A percentile compares a stretch with the other conserved stretches of the same genome.
Evolutionary conservation across 2,797 vertebrate species (phyloP).

Genomic region (Falco biarmicus): DNA sequence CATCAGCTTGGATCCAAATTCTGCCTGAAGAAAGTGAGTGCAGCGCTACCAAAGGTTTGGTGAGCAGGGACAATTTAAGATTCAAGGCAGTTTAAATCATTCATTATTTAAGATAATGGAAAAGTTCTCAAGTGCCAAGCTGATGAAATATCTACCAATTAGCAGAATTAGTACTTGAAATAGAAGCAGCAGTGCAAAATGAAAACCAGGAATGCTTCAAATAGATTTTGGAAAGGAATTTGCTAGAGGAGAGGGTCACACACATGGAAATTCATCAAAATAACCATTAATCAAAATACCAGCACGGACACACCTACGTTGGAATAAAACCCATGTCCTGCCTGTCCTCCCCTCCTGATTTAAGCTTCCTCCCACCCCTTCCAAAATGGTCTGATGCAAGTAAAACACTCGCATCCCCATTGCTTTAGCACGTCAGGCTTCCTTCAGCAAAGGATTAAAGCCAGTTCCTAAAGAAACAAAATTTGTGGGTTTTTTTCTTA

Average conservation of each 20-base stretch:
- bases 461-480: neutral
- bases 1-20: constrained; percentile 35
- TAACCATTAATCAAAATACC: neutral
- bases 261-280: neutral
- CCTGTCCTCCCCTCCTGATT: neutral
- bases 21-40: neutral
- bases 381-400: neutral
- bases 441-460: neutral
- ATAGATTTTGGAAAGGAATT: constrained; percentile 24
- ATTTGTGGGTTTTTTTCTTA: neutral
- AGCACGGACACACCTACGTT: neutral
- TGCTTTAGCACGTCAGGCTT: neutral
- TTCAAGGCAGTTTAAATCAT: constrained; percentile 63
- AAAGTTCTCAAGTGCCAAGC: constrained; percentile 68
- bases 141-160: constrained; percentile 70
- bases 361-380: neutral
- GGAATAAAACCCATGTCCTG: neutral
- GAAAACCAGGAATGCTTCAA: constrained; percentile 24
- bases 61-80: constrained; percentile 55
- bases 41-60: constrained; percentile 26
- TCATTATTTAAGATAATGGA: constrained; percentile 70
- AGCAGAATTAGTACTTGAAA: constrained; percentile 62
- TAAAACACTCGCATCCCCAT: neutral
- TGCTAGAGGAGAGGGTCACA: neutral
- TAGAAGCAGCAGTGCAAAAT: constrained; percentile 32